A percentile compares a stretch with the other conserved stretches of the same genome.
phyloP scores from a whole-genome alignment of 1,140 invertebrate genomes.

The Nephila pilipes region DNA sequence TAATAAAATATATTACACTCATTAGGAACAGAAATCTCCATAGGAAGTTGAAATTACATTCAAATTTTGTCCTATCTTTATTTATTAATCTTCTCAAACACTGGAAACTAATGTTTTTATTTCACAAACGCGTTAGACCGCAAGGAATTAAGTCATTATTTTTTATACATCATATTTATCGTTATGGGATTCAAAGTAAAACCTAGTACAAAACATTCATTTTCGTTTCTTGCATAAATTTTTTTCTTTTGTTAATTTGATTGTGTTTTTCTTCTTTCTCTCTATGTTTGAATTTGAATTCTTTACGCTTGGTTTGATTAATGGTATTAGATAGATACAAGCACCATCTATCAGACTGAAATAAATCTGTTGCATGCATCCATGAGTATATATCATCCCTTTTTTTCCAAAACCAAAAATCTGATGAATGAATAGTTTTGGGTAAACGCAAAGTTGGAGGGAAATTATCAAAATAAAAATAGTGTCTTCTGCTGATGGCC shows the following conservation, averaged over 20 bases:
- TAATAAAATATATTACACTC: too few species aligned
- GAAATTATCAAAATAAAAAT: background rate
- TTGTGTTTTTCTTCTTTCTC: background rate
- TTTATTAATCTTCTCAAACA: background rate
- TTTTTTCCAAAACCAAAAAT: background rate
- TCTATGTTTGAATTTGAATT: background rate
- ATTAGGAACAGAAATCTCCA: too few species aligned
- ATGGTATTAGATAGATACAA: background rate
- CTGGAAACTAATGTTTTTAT: background rate
- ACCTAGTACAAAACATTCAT: background rate
- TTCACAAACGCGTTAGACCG: background rate
- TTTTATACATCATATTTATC: background rate
- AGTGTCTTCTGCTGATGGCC: background rate
- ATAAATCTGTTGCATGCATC: background rate
- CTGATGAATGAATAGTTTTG: background rate
- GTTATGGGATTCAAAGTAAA: background rate
- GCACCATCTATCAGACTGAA: background rate
- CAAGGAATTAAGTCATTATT: background rate
- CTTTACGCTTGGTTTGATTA: background rate
- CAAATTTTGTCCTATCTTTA: background rate
- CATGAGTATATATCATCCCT: background rate
- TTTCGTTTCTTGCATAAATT: background rate
- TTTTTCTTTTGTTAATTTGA: background rate
- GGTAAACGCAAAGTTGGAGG: background rate
- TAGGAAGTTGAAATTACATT: too few species aligned